A percentile compares a stretch with the other conserved stretches of the same genome.
Conservation (phyloP, 2,797 vertebrate genomes). For the Mallotus villosus region DNA sequence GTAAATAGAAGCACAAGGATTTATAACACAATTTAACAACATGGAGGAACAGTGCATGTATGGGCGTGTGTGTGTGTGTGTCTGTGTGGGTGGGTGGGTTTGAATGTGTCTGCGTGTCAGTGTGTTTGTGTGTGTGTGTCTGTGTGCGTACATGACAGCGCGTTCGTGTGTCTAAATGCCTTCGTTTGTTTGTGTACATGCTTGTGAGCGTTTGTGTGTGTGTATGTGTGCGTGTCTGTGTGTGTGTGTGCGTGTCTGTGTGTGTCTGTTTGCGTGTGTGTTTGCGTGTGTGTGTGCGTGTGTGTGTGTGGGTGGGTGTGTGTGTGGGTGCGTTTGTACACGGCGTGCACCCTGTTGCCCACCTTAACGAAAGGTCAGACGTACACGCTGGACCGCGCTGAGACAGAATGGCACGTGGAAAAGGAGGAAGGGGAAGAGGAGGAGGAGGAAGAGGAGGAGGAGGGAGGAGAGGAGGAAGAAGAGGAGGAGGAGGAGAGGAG, state of each 20-base stretch:
- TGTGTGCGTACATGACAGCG: background rate
- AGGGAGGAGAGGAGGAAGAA: no score
- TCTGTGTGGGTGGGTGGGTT: background rate
- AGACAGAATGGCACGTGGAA: background rate
- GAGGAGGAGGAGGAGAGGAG: no score
- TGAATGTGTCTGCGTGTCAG: slow-evolving; percentile 13
- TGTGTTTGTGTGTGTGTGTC: slow-evolving; percentile 13
- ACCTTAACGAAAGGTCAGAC: slow-evolving; percentile 11
- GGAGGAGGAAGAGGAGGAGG: no score
- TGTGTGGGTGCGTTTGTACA: background rate
- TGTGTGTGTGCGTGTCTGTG: slow-evolving; percentile 8
- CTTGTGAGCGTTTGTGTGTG: slow-evolving; percentile 11
- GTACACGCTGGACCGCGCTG: background rate
- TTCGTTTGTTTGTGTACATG: background rate
- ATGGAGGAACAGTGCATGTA: no score
- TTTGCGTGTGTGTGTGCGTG: background rate
- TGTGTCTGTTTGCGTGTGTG: background rate
- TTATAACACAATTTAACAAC: no score
- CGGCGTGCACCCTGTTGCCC: background rate
- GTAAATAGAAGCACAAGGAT: no score
- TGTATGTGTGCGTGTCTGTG: slow-evolving; percentile 3
- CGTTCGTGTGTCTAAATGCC: background rate
- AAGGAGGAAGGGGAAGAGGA: background rate
- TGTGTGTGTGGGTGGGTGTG: background rate
- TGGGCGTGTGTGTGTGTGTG: background rate